Evolutionary conservation across 23 tunicate species (phyloP).

Genomic region (Oikopleura albicans): DNA sequence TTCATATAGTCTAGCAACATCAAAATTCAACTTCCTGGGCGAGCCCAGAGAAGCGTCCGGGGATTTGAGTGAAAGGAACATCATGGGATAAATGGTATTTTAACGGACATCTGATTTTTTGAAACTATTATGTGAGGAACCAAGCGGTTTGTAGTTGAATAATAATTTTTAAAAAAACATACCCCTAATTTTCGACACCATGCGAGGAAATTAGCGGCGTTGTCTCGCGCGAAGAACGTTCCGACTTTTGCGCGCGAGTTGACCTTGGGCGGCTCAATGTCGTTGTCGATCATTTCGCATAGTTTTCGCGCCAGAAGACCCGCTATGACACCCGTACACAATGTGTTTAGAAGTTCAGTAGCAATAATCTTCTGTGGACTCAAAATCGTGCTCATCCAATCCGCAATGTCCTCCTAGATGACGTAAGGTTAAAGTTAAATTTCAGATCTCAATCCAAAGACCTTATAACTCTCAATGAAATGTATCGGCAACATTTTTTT

Average conservation of each 20-base stretch:
- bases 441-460: too few relatives aligned
- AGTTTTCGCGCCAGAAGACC: slow-evolving; percentile 4
- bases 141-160: too few relatives aligned
- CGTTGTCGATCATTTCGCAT: not conserved
- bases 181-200: slow-evolving; percentile 50
- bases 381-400: not conserved
- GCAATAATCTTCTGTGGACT: not conserved
- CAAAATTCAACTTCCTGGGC: too few relatives aligned
- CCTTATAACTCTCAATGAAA: too few relatives aligned
- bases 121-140: too few relatives aligned
- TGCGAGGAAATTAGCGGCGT: slow-evolving; percentile 46
- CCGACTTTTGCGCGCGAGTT: slow-evolving; percentile 34
- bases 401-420: slow-evolving; percentile 12
- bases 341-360: not conserved
- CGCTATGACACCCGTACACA: not conserved
- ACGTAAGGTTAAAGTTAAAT: too few relatives aligned
- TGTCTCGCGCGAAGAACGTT: slow-evolving; percentile 48
- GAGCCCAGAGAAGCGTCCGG: too few relatives aligned
- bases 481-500: not conserved
- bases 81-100: too few relatives aligned
- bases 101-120: too few relatives aligned
- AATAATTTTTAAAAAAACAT: too few relatives aligned
- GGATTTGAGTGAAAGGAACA: too few relatives aligned
- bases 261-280: slow-evolving; percentile 29
- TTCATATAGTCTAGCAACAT: too few relatives aligned